Conservation (phyloP, 1,140 invertebrate genomes). For the Eciton burchellii region DNA sequence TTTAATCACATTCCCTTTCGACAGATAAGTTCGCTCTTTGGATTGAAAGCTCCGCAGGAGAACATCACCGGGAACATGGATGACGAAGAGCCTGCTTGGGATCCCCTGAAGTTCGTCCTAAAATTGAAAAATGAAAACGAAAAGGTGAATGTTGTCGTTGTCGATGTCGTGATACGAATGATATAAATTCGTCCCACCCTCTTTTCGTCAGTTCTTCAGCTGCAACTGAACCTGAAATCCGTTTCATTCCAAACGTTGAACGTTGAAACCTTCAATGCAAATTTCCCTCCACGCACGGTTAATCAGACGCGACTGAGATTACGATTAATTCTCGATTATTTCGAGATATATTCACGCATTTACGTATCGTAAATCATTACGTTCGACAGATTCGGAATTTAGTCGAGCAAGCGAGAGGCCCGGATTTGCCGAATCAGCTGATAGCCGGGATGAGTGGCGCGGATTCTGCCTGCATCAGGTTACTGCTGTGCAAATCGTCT, state of each 20-base stretch:
- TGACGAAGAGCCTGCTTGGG: conserved; percentile 40
- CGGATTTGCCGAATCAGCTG: conserved; percentile 87
- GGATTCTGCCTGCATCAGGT: conserved; percentile 89
- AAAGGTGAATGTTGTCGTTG: conserved; percentile 68
- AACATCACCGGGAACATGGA: conserved; percentile 41
- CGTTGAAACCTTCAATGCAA: too few species aligned
- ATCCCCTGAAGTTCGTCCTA: conserved; percentile 74
- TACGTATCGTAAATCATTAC: too few species aligned
- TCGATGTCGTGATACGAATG: conserved; percentile 12
- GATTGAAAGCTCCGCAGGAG: conserved; percentile 70
- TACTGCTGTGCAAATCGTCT: conserved; percentile 91
- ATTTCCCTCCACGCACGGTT: too few species aligned
- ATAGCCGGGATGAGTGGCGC: conserved; percentile 87
- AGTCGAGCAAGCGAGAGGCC: conserved; percentile 86
- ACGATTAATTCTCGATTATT: too few species aligned
- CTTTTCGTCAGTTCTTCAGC: neutral
- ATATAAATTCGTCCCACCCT: neutral
- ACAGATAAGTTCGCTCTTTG: conserved; percentile 79
- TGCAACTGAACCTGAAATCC: too few species aligned
- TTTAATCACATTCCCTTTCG: conserved; percentile 8
- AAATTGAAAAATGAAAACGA: conserved; percentile 77
- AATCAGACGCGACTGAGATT: too few species aligned
- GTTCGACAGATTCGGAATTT: conserved; percentile 85
- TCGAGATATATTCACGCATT: too few species aligned
- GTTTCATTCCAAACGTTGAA: too few species aligned